Percentiles rank a stretch among this genome's conserved stretches.
Conservation (phyloP, 2,113 vertebrate genomes). For the Pavo muticus region DNA sequence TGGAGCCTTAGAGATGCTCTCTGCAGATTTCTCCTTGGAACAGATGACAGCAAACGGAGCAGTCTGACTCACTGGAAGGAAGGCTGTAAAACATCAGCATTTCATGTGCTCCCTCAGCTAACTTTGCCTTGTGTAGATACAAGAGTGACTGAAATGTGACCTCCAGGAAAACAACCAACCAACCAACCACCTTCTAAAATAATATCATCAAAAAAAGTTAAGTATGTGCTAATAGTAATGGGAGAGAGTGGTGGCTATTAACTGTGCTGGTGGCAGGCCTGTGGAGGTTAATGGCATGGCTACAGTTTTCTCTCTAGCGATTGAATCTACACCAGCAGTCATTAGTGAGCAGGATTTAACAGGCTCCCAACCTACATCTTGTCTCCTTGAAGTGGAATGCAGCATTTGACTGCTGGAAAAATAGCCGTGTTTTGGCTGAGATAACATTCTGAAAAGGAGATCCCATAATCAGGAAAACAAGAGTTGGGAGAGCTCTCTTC, state of each 20-base stretch:
- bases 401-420: not conserved
- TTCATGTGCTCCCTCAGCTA: not conserved
- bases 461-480: not conserved
- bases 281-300: not conserved
- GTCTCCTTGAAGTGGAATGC: not conserved
- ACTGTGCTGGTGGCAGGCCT: not conserved
- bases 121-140: not conserved
- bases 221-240: not conserved
- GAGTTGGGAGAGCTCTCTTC: constrained; percentile 9
- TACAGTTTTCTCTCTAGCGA: not conserved
- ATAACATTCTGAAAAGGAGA: not conserved
- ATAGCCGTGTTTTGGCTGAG: not conserved
- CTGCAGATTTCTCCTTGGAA: not conserved
- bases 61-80: not conserved
- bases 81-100: not conserved
- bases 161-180: not conserved
- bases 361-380: not conserved
- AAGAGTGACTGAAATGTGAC: not conserved
- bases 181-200: not conserved
- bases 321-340: constrained; percentile 4
- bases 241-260: not conserved
- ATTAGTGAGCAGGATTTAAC: not conserved
- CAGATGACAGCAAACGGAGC: not conserved
- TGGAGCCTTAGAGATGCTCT: not conserved
- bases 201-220: not conserved